These are phyloP conservation scores for Lipotes vexillifer DNA, from an alignment of 2,113 vertebrate genomes.

Conservation along the genomic window DNA sequence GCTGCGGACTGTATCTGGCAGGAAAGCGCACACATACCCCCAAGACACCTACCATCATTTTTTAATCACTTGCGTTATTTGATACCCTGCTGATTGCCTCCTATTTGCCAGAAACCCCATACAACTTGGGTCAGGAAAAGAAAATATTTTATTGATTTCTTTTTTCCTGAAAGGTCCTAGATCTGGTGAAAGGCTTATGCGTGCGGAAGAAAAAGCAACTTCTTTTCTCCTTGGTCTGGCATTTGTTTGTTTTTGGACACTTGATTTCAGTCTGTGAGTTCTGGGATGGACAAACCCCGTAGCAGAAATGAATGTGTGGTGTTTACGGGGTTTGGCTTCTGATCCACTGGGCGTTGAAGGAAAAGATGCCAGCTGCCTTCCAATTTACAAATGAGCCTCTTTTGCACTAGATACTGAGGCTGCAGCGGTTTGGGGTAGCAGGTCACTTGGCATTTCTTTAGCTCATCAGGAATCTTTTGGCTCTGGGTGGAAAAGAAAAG, in stretches of 20 bases:
- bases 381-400: neutral
- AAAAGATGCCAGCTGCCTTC: neutral
- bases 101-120: neutral
- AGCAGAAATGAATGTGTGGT: neutral
- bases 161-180: neutral
- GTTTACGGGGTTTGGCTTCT: neutral
- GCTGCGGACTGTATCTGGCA: neutral
- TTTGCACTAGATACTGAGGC: too few species aligned
- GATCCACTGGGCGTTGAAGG: neutral
- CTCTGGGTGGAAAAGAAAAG: neutral
- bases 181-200: neutral
- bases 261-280: neutral
- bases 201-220: neutral
- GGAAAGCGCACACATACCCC: fast-evolving
- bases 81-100: neutral
- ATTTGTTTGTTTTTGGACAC: neutral
- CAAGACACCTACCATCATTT: neutral
- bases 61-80: neutral
- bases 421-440: neutral
- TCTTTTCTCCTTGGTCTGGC: neutral
- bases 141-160: neutral
- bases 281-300: fast-evolving
- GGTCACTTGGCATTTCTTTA: neutral
- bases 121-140: neutral
- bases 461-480: neutral